Base-by-base conservation (phyloP, 2,113 vertebrate genomes). In the Peucedramus taeniatus region DNA sequence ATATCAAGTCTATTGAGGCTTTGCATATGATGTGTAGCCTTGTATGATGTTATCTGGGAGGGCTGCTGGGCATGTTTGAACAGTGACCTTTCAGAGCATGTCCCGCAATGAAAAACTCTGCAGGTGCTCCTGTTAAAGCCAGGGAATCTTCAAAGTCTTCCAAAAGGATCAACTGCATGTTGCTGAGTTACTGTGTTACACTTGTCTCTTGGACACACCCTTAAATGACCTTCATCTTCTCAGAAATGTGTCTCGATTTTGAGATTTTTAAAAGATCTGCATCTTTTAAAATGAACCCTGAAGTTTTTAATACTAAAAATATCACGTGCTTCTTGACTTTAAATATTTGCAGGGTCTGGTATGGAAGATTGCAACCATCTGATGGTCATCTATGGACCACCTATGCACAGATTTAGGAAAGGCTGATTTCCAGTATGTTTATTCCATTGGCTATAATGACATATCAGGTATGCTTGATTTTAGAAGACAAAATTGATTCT, bases 21-120 rank as follows among this genome's bases (percentile, higher is more conserved):
- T 40, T 84, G 56, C 30, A 8, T 50, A 20, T 15, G 17, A 76
- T 42, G 2, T 47, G 15, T 53, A 30, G 14, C 68, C 51, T 49
- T 74, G 13, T 28, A 26, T 0, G 1, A 26, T 54, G 53, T 56
- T 69, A 74, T 15, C 24, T 60, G 26, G 12, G 50, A 51, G 31
- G n/a, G 27, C 3, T 70, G 47, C 11, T 70, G 26, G 28, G 21
- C 6, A 12, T 0, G 0, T 47, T 56, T 54, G 44, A 87, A 31
- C 39, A 31, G 8, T 14, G 60, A 44, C 28, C 7, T 40, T 74
- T 83, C 28, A 30, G 18, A 81, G 4, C 15, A n/a, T 2, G 4
- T 19, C 30, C 39, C 0, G 0, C 53, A 65, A 21, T 37, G 19
- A 51, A 88, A 83, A 93, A 47, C 27, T 51, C 51, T 63, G 28